Conservation (phyloP, 2,888 invertebrate species). For the Luffia ferchaultella region DNA sequence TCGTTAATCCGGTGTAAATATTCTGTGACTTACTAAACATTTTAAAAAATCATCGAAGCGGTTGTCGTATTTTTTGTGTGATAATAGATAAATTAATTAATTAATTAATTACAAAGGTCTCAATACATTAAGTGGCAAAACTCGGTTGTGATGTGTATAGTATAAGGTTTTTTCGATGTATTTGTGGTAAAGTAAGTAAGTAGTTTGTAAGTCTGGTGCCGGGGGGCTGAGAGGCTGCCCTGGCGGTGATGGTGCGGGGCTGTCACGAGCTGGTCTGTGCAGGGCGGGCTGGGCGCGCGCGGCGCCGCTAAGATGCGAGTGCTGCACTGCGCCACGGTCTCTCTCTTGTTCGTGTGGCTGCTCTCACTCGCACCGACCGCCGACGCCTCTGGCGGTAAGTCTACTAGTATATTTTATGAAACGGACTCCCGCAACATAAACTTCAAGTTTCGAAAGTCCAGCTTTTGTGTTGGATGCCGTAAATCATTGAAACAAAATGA, state of each 20-base stretch:
- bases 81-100: not conserved
- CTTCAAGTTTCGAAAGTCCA: no score
- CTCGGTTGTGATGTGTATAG: slow-evolving; percentile 65
- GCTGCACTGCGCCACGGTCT: slow-evolving; percentile 42
- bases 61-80: slow-evolving; percentile 58
- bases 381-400: slow-evolving; percentile 48
- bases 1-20: not conserved
- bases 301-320: slow-evolving; percentile 65
- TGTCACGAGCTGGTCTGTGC: slow-evolving; percentile 47
- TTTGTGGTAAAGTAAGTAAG: slow-evolving; percentile 36
- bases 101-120: not conserved
- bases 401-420: no score
- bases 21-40: no score
- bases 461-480: no score
- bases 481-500: no score
- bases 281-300: slow-evolving; percentile 38
- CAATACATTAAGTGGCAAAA: slow-evolving; percentile 48
- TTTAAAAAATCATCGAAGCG: slow-evolving; percentile 46
- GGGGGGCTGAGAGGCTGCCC: slow-evolving; percentile 42
- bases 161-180: slow-evolving; percentile 30
- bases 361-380: slow-evolving; percentile 13
- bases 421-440: no score
- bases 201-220: slow-evolving; percentile 1
- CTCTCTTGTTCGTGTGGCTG: slow-evolving; percentile 40
- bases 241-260: slow-evolving; percentile 32